These are phyloP conservation scores for Ophonus ardosiacus DNA, from an alignment of 2,888 invertebrate genomes.

Conservation along the genomic window DNA sequence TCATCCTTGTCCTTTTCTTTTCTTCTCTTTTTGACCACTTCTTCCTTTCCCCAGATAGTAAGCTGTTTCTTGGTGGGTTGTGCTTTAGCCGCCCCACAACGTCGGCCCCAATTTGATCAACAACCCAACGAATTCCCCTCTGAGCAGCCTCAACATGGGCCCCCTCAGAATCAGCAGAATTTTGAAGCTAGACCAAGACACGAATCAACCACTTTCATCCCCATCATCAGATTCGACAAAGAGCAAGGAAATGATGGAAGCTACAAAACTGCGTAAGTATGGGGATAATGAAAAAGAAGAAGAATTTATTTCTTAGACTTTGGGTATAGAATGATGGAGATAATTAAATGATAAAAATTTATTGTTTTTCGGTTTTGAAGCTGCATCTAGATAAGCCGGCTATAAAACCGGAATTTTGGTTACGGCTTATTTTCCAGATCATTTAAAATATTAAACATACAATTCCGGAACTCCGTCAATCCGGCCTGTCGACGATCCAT, in stretches of 20 bases:
- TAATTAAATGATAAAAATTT: no score
- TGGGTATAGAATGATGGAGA: no score
- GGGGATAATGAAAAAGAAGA: background rate
- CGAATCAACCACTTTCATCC: slow-evolving; percentile 86
- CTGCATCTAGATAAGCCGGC: no score
- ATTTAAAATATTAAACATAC: no score
- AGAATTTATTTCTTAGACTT: background rate
- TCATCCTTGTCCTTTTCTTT: background rate
- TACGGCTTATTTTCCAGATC: no score
- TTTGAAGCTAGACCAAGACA: slow-evolving; percentile 72
- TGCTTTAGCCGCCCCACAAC: slow-evolving; percentile 65
- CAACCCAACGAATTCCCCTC: slow-evolving; percentile 73
- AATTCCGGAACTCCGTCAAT: no score
- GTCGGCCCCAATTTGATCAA: slow-evolving; percentile 72
- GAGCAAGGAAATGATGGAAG: slow-evolving; percentile 90
- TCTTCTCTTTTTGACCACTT: background rate
- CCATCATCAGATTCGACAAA: slow-evolving; percentile 89
- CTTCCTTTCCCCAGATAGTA: slow-evolving; percentile 66
- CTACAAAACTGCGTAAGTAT: slow-evolving; percentile 86
- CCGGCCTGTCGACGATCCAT: no score
- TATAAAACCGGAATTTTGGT: no score
- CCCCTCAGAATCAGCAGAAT: slow-evolving; percentile 69
- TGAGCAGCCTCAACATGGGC: background rate
- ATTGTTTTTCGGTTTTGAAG: no score
- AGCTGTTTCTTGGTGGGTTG: slow-evolving; percentile 67